Evolutionary conservation across 2,797 vertebrate species (phyloP), one percentile per base, ranked within the genome.

Genomic region (Phoxinus dragarum): DNA sequence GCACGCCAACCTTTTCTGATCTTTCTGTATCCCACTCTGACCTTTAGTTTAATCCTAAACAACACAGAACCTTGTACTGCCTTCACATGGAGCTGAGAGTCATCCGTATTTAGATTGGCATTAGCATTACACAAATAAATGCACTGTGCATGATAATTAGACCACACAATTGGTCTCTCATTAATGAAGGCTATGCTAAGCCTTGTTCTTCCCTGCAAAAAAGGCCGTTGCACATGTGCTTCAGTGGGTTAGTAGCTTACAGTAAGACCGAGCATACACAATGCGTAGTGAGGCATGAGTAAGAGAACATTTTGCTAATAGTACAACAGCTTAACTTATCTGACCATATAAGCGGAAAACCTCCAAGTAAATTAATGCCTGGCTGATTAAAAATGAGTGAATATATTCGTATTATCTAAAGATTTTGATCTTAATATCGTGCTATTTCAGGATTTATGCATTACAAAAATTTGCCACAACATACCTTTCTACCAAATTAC

Each of bases 351-450:
- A 59, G 81, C 8, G 38, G 31, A 86, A 88, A 85, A 88, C 47
- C 40, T 68, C 34, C 38, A 40, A 84, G 72, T 84, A 71, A 44
- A 74, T 77, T 56, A 47, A 76, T 23, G 16, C 36, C 16, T 56
- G 1, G 52, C 83, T 82, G 80, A 89, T 87, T 84, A 86, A 86
- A 90, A 88, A 86, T 31, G 42, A 11, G 5, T 66, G 17, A 5
- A 31, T 40, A 40, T 64, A 16, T 16, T 14, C 2, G 1, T 64
- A 6, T 66, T 40, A 38, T 38, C 8, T 40, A 19, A 38, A 21
- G 6, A 68, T 21, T 68, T 23, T 23, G 36, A 69, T 82, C 34
- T 69, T 19, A 71, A 71, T 31, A 40, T 27, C 42, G 8, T 56
- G 80, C 27, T 31, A 23, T 59, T 59, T 40, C 7, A 23, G 21